These are phyloP conservation scores for Anthonomus grandis DNA, from an alignment of 1,140 invertebrate species.

Conservation along the genomic window DNA sequence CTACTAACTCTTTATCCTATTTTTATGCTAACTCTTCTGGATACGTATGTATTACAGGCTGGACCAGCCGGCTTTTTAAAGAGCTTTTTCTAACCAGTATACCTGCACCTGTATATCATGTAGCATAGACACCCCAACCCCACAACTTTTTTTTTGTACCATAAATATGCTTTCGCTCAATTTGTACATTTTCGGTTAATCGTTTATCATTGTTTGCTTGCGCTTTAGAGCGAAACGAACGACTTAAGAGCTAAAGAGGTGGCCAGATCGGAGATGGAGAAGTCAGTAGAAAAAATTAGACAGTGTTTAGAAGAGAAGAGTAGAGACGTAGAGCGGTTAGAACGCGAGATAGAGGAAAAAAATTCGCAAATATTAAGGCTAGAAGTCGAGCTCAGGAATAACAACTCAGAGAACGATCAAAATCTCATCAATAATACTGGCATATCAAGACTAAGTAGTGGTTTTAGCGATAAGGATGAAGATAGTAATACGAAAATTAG, in stretches of 20 bases:
- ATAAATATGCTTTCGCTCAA: too few relatives aligned
- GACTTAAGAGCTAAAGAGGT: not conserved
- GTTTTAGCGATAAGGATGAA: not conserved
- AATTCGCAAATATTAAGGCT: slow-evolving; percentile 32
- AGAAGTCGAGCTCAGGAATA: slow-evolving; percentile 23
- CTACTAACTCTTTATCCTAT: not conserved
- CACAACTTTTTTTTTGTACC: too few relatives aligned
- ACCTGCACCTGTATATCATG: slow-evolving; percentile 31
- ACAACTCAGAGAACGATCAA: slow-evolving; percentile 28
- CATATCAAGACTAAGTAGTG: slow-evolving; percentile 12
- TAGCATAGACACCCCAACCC: slow-evolving; percentile 8
- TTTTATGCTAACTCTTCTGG: slow-evolving; percentile 11
- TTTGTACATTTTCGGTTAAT: slow-evolving; percentile 9
- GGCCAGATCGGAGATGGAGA: not conserved
- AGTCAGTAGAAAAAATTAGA: not conserved
- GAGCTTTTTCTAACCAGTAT: slow-evolving; percentile 90
- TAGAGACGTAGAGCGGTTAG: slow-evolving; percentile 14
- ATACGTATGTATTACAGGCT: slow-evolving; percentile 55
- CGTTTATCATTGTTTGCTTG: slow-evolving; percentile 24
- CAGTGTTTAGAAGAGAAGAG: slow-evolving; percentile 15
- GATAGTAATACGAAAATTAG: too few relatives aligned
- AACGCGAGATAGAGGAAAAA: slow-evolving; percentile 25
- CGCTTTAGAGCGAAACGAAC: slow-evolving; percentile 28
- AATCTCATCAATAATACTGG: slow-evolving; percentile 20
- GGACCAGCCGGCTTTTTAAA: slow-evolving; percentile 84